Percentiles rank a stretch among this genome's conserved stretches.
These are phyloP conservation scores for Tipula lateralis DNA, from an alignment of 2,888 invertebrate species.

Conservation along the genomic window DNA sequence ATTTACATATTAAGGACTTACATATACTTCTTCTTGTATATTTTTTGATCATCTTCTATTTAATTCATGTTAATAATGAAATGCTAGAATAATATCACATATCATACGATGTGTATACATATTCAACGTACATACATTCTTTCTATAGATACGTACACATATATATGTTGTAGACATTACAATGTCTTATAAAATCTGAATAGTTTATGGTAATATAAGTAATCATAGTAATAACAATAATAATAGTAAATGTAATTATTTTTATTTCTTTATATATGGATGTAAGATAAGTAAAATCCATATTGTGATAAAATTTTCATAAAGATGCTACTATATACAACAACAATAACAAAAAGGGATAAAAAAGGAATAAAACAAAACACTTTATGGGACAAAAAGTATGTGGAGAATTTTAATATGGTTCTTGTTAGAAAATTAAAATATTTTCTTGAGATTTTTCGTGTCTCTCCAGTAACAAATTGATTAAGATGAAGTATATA, in stretches of 20 bases:
- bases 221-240: neutral
- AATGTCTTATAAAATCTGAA: neutral
- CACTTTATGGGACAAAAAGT: neutral
- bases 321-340: neutral
- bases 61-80: neutral
- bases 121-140: neutral
- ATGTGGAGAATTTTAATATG: slow-evolving; percentile 1
- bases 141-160: neutral
- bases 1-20: neutral
- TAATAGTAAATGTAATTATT: slow-evolving; percentile 19
- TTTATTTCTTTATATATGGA: too few relatives aligned
- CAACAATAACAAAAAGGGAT: neutral
- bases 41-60: neutral
- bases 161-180: neutral
- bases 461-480: slow-evolving; percentile 11
- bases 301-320: neutral
- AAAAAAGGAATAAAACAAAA: slow-evolving; percentile 11
- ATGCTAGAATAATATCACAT: neutral
- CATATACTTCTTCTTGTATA: neutral
- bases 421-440: neutral
- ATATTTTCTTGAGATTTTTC: slow-evolving; percentile 15
- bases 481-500: neutral
- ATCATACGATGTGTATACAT: neutral
- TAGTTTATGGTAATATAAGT: neutral
- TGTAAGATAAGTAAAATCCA: neutral